A percentile compares a stretch with the other conserved stretches of the same genome.
phyloP scores from a whole-genome alignment of 2,888 invertebrate genomes.

The Dasypogon diadema region DNA sequence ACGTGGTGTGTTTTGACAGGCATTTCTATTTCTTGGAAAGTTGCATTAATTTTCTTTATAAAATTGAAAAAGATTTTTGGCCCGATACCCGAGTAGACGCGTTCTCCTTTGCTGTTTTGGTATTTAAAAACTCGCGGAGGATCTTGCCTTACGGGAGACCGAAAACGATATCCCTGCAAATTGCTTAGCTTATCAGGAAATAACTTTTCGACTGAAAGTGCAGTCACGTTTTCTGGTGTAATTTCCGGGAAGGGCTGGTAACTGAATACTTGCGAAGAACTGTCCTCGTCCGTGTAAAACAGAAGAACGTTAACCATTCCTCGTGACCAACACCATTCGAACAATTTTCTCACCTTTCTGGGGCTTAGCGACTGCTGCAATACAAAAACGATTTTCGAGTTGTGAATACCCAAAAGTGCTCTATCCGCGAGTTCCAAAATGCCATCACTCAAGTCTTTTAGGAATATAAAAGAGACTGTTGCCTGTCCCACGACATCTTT shows the following conservation, averaged over 20 bases:
- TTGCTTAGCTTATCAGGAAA: constrained; percentile 28
- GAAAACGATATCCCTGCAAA: constrained; percentile 40
- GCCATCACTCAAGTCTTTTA: neutral
- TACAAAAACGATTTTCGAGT: constrained; percentile 19
- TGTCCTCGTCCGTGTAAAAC: neutral
- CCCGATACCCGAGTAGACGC: neutral
- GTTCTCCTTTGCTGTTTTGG: neutral
- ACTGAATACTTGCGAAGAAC: constrained; percentile 17
- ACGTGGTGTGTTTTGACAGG: neutral
- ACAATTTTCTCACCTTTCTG: neutral
- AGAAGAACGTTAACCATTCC: constrained; percentile 38
- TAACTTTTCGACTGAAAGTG: neutral
- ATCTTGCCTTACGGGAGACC: constrained; percentile 51
- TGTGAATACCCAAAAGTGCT: constrained; percentile 5
- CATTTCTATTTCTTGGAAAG: constrained; percentile 1
- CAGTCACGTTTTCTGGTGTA: constrained; percentile 13
- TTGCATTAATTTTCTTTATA: constrained; percentile 31
- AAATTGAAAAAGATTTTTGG: constrained; percentile 32
- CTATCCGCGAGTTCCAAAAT: neutral
- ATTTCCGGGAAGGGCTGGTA: constrained; percentile 47
- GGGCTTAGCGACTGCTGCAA: neutral
- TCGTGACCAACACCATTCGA: constrained; percentile 38
- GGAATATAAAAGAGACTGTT: constrained; percentile 20
- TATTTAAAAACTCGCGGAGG: constrained; percentile 44
- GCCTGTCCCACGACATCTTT: neutral